These are phyloP conservation scores for Labeo calbasu DNA, from an alignment of 2,797 vertebrate species.

Conservation along the genomic window DNA sequence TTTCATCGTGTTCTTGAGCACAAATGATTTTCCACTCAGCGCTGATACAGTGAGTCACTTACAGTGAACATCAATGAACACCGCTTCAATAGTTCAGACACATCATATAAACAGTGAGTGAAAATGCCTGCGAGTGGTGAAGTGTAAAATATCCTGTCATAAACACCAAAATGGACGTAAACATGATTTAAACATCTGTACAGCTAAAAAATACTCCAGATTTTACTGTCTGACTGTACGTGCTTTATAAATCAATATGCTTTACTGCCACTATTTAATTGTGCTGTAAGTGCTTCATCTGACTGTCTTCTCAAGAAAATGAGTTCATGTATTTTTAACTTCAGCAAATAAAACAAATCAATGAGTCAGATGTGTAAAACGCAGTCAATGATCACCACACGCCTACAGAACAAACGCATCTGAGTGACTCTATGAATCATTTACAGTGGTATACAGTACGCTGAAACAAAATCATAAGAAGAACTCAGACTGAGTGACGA, in stretches of 20 bases:
- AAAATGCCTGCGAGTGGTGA: background rate
- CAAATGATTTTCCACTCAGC: background rate
- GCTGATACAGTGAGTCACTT: background rate
- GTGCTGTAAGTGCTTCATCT: background rate
- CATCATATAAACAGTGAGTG: background rate
- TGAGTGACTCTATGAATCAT: background rate
- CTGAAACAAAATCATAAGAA: background rate
- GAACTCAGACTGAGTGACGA: background rate
- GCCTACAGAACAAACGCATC: background rate
- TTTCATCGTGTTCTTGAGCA: background rate
- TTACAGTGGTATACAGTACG: background rate
- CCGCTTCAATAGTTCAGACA: background rate
- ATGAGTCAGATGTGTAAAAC: background rate
- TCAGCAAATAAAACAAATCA: background rate
- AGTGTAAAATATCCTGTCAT: background rate
- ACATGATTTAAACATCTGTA: background rate
- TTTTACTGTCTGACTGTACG: background rate
- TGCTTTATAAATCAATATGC: background rate
- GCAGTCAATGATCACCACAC: background rate
- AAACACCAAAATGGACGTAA: background rate
- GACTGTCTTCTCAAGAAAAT: background rate
- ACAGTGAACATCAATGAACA: background rate
- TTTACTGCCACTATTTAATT: background rate
- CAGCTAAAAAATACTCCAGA: background rate
- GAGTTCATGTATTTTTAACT: background rate